Percentiles rank a stretch among this genome's conserved stretches.
These are phyloP conservation scores for Coleophora flavipennella DNA, from an alignment of 2,888 invertebrate genomes.

Conservation along the genomic window DNA sequence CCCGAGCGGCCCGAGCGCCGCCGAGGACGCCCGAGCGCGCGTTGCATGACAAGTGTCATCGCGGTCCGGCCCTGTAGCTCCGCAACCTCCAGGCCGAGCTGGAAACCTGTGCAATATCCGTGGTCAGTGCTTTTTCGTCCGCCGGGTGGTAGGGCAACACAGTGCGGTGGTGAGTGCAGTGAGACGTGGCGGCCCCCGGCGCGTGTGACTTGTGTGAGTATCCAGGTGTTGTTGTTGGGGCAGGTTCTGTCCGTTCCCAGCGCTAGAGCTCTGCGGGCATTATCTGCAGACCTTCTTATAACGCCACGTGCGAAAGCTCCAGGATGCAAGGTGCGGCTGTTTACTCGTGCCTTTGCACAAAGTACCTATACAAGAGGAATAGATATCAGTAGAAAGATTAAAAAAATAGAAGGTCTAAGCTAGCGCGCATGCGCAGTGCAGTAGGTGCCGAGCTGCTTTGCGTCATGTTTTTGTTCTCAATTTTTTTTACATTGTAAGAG, in stretches of 20 bases:
- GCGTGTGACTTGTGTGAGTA: constrained; percentile 48
- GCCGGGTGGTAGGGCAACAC: constrained; percentile 23
- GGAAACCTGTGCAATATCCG: constrained; percentile 45
- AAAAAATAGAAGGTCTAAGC: neutral
- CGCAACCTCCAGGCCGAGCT: constrained; percentile 58
- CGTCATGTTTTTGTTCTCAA: neutral
- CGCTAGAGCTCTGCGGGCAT: neutral
- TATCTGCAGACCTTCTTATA: neutral
- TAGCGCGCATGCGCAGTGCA: neutral
- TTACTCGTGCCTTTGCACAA: too few relatives aligned
- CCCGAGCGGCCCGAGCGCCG: constrained; percentile 32
- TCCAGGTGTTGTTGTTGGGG: constrained; percentile 15
- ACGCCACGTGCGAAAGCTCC: too few relatives aligned
- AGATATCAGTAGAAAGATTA: too few relatives aligned
- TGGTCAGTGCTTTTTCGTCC: constrained; percentile 30
- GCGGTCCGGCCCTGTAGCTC: constrained; percentile 55
- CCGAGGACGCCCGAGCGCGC: constrained; percentile 18
- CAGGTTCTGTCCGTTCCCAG: neutral
- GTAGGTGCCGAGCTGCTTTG: neutral
- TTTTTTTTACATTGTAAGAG: too few relatives aligned
- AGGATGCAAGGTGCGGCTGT: too few relatives aligned
- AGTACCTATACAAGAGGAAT: too few relatives aligned
- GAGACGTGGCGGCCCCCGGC: constrained; percentile 2
- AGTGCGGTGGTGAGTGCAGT: constrained; percentile 20
- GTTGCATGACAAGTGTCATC: constrained; percentile 65